Evolutionary conservation across 1,140 invertebrate genomes (phyloP).

Genomic region (Drusus annulatus): DNA sequence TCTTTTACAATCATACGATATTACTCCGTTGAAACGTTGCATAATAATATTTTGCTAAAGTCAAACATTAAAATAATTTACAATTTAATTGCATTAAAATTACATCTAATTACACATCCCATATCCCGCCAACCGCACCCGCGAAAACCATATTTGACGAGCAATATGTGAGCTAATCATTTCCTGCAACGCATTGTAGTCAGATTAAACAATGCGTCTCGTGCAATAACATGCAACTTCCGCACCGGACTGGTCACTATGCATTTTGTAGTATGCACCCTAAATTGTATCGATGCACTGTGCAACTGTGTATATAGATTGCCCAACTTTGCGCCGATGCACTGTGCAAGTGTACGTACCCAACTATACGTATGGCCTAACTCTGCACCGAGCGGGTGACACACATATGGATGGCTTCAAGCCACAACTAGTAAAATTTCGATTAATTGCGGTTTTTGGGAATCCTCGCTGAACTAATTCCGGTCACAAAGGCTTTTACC

Average conservation of each 20-base stretch:
- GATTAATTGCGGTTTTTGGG: conserved; percentile 26
- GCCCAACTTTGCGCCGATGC: too few relatives aligned
- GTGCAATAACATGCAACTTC: too few relatives aligned
- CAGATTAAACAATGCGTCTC: neutral
- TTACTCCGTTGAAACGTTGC: too few relatives aligned
- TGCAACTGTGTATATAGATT: too few relatives aligned
- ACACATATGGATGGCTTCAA: neutral
- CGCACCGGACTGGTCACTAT: too few relatives aligned
- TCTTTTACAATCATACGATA: too few relatives aligned
- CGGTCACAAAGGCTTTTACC: neutral
- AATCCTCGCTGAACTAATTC: conserved; percentile 10
- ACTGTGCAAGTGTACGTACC: neutral
- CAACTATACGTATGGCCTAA: neutral
- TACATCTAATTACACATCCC: too few relatives aligned
- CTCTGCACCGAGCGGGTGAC: neutral
- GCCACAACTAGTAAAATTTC: conserved; percentile 12
- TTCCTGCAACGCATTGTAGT: neutral
- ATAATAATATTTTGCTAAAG: too few relatives aligned
- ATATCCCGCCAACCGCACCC: neutral
- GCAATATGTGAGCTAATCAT: neutral
- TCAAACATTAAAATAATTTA: too few relatives aligned
- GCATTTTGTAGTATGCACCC: too few relatives aligned
- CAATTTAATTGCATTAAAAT: too few relatives aligned
- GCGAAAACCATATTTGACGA: neutral
- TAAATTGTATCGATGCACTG: too few relatives aligned